These are phyloP conservation scores for Macropus fuliginosus DNA, from an alignment of 2,797 vertebrate species.

Conservation along the genomic window DNA sequence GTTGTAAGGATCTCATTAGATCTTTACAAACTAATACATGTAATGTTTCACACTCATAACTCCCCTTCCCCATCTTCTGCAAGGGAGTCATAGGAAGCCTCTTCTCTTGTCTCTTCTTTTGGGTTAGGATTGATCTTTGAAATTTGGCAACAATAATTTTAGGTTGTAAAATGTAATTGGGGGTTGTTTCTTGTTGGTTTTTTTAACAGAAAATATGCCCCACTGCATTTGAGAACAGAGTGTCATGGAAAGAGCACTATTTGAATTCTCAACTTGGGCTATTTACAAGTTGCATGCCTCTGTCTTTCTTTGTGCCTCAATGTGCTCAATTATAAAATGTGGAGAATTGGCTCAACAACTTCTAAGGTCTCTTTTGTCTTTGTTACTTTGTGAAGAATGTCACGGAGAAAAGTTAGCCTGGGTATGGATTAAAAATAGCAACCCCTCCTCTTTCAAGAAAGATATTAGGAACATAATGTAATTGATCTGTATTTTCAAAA, in stretches of 20 bases:
- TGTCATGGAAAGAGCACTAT: neutral
- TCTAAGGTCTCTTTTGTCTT: neutral
- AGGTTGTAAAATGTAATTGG: neutral
- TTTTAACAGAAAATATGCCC: neutral
- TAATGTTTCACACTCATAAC: neutral
- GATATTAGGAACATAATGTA: slow-evolving; percentile 17
- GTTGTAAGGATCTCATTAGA: too few species aligned
- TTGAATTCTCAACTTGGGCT: neutral
- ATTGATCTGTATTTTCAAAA: slow-evolving; percentile 8
- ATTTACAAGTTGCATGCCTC: too few species aligned
- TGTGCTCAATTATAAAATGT: neutral
- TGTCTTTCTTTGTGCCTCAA: too few species aligned
- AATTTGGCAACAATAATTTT: neutral
- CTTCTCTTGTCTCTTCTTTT: neutral
- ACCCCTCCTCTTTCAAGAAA: slow-evolving; percentile 48
- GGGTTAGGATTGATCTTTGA: neutral
- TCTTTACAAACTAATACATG: neutral
- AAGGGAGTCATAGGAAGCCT: neutral
- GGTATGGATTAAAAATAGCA: neutral
- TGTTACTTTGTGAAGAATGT: neutral
- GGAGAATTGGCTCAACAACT: neutral
- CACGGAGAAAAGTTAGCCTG: slow-evolving; percentile 50
- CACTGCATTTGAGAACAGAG: neutral
- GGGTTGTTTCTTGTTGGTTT: too few species aligned
- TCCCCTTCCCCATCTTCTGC: neutral